A percentile compares a stretch with the other conserved stretches of the same genome.
phyloP scores from a whole-genome alignment of 2,797 vertebrate genomes.

The Nyctibius grandis region DNA sequence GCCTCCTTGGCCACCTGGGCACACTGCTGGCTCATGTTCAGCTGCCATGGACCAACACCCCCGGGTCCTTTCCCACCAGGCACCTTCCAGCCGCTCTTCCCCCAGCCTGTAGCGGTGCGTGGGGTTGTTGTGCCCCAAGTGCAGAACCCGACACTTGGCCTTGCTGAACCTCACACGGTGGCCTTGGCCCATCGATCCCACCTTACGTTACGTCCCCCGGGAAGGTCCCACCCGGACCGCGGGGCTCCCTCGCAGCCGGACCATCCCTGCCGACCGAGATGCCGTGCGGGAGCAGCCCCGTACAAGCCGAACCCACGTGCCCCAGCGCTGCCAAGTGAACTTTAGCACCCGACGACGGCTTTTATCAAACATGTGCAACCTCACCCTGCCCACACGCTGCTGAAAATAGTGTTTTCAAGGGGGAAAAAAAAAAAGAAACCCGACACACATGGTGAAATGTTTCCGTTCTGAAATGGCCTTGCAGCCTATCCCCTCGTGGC shows the following conservation, averaged over 20 bases:
- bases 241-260: not conserved
- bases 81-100: too few species aligned
- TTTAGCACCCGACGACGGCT: not conserved
- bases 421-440: not conserved
- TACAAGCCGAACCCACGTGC: not conserved
- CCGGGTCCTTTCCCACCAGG: too few species aligned
- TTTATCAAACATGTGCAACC: not conserved
- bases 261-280: not conserved
- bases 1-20: too few species aligned
- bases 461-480: not conserved
- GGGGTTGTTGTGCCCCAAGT: too few species aligned
- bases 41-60: too few species aligned
- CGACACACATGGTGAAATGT: not conserved
- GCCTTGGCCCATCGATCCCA: too few species aligned
- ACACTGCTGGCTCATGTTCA: too few species aligned
- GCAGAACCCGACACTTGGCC: too few species aligned
- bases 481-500: not conserved
- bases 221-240: rapidly evolving
- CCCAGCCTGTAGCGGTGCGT: too few species aligned
- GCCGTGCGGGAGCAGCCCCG: not conserved
- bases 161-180: too few species aligned
- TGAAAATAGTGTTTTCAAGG: not conserved
- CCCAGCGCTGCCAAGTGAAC: not conserved
- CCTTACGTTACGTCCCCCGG: not conserved
- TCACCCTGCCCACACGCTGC: not conserved